Evolutionary conservation across 2,888 invertebrate species (phyloP).

Genomic region (Microctonus hyperodae): DNA sequence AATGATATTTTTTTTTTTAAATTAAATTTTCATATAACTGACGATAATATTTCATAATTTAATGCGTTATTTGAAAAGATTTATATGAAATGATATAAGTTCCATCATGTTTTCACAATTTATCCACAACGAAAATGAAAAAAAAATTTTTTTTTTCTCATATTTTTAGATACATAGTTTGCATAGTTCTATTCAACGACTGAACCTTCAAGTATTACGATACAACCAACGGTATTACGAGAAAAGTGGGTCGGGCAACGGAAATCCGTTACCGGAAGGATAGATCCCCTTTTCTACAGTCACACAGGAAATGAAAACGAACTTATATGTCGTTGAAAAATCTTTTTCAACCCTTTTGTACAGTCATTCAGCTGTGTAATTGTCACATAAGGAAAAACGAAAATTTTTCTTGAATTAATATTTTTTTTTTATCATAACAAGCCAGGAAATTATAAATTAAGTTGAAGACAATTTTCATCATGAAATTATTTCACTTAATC

Average conservation of each 20-base stretch:
- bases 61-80: neutral
- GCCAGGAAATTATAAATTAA: too few relatives aligned
- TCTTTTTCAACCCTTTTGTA: constrained; percentile 12
- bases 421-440: too few relatives aligned
- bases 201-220: constrained; percentile 15
- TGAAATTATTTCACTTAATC: too few relatives aligned
- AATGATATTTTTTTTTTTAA: too few relatives aligned
- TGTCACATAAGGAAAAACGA: neutral
- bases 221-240: constrained; percentile 19
- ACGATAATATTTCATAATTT: neutral
- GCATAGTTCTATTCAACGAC: constrained; percentile 3
- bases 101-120: neutral
- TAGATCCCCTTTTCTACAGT: constrained; percentile 1
- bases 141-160: neutral
- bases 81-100: neutral
- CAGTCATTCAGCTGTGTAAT: neutral
- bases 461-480: too few relatives aligned
- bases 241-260: constrained; percentile 27
- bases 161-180: neutral
- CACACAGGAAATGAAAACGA: constrained; percentile 33
- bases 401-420: too few relatives aligned
- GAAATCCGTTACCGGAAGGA: constrained; percentile 25
- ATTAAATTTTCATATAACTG: too few relatives aligned
- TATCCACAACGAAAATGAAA: neutral
- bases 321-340: constrained; percentile 24